These are phyloP conservation scores for Pedicia rivosa DNA, from an alignment of 2,888 invertebrate genomes.

Conservation along the genomic window DNA sequence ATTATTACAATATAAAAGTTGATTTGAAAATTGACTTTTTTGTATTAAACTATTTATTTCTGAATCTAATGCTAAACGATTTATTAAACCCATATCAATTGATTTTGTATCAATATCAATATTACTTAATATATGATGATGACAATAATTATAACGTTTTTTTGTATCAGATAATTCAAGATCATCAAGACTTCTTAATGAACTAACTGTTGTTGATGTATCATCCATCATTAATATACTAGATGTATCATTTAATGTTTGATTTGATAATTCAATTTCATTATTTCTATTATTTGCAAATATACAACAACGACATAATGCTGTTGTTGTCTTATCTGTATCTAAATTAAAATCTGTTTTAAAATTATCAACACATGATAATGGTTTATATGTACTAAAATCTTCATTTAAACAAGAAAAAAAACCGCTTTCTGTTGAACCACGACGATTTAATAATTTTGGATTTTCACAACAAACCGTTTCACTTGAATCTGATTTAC, in stretches of 20 bases:
- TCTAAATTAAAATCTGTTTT: constrained; percentile 25
- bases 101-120: constrained; percentile 26
- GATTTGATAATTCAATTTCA: constrained; percentile 12
- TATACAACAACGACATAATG: constrained; percentile 23
- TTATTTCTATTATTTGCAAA: constrained; percentile 8
- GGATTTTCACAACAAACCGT: constrained; percentile 16
- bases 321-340: not conserved
- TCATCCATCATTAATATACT: constrained; percentile 43
- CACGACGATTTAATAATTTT: constrained; percentile 46
- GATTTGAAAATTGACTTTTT: constrained; percentile 33
- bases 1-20: constrained; percentile 41
- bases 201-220: constrained; percentile 37
- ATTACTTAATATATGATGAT: constrained; percentile 26
- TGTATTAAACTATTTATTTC: constrained; percentile 32
- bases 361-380: constrained; percentile 20
- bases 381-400: constrained; percentile 32
- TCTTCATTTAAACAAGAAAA: constrained; percentile 77
- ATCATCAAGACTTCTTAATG: constrained; percentile 42
- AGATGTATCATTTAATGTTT: constrained; percentile 29
- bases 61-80: constrained; percentile 32
- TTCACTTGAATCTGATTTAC: constrained; percentile 1
- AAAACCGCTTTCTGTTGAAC: constrained; percentile 79
- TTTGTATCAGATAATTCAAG: constrained; percentile 30
- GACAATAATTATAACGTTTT: constrained; percentile 17
- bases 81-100: constrained; percentile 33